phyloP scores from a whole-genome alignment of 2,113 vertebrate species.

The Gallinago paraguaiae region DNA sequence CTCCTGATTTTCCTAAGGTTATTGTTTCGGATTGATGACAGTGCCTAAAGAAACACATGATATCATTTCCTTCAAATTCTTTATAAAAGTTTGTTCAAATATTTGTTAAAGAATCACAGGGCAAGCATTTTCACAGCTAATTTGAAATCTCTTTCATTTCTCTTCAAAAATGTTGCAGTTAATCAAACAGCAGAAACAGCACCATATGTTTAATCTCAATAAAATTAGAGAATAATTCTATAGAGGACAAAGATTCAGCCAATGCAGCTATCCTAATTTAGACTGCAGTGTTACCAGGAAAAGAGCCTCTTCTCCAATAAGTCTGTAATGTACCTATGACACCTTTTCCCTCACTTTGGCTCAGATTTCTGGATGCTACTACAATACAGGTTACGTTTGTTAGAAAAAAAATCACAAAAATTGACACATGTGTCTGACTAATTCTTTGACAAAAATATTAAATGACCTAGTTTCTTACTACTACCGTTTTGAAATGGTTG shows the following conservation, averaged over 20 bases:
- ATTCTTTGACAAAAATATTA: neutral
- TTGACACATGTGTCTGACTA: neutral
- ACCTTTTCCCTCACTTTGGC: neutral
- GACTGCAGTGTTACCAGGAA: neutral
- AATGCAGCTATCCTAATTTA: neutral
- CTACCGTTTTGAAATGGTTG: neutral
- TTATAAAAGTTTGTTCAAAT: neutral
- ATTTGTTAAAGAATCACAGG: conserved; percentile 5
- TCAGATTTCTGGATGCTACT: neutral
- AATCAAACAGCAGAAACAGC: neutral
- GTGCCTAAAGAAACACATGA: conserved; percentile 18
- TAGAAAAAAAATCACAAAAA: neutral
- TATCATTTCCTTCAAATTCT: conserved; percentile 8
- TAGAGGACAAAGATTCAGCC: neutral
- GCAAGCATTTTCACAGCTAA: conserved; percentile 31
- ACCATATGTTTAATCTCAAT: conserved; percentile 5
- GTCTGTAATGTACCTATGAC: neutral
- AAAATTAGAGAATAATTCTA: conserved; percentile 4
- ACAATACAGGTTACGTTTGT: neutral
- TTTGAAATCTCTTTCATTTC: conserved; percentile 35
- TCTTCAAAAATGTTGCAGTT: conserved; percentile 6
- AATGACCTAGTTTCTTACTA: neutral
- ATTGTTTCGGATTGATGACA: neutral
- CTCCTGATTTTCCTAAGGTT: neutral
- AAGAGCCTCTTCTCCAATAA: neutral